These are phyloP conservation scores for Fabriciana adippe DNA, from an alignment of 2,888 invertebrate genomes.

Conservation along the genomic window DNA sequence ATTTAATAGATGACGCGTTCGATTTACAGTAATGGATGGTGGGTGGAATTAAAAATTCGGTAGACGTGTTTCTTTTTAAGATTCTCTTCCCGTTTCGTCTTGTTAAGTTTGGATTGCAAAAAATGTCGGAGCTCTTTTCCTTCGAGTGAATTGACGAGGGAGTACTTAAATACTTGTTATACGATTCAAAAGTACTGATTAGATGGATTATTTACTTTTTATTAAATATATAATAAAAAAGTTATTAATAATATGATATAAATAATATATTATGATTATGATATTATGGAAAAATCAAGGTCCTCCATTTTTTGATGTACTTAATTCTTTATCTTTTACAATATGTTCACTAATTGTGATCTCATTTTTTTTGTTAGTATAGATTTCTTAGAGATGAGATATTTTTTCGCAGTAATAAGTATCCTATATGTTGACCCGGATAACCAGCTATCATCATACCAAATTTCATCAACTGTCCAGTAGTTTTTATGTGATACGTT, in stretches of 20 bases:
- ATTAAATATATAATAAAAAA: background rate
- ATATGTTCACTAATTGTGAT: no score
- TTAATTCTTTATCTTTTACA: no score
- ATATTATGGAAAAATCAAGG: no score
- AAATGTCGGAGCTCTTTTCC: constrained; percentile 18
- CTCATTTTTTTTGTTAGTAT: no score
- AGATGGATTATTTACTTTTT: background rate
- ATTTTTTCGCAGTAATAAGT: no score
- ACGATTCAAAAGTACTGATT: constrained; percentile 16
- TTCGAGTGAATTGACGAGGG: constrained; percentile 16
- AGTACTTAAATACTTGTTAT: constrained; percentile 13
- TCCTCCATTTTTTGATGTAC: no score
- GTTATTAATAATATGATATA: constrained; percentile 3
- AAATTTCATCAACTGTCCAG: no score
- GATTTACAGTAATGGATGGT: constrained; percentile 74
- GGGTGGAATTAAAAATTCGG: constrained; percentile 51
- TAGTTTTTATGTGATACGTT: no score
- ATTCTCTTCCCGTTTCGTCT: constrained; percentile 30
- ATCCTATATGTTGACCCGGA: no score
- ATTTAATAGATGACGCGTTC: constrained; percentile 80
- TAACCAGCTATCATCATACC: no score
- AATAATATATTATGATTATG: no score
- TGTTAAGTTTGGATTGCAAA: constrained; percentile 28
- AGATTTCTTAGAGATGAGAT: no score
- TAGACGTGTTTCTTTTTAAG: constrained; percentile 38